phyloP scores from a whole-genome alignment of 2,113 vertebrate genomes.

The Smithornis capensis region DNA sequence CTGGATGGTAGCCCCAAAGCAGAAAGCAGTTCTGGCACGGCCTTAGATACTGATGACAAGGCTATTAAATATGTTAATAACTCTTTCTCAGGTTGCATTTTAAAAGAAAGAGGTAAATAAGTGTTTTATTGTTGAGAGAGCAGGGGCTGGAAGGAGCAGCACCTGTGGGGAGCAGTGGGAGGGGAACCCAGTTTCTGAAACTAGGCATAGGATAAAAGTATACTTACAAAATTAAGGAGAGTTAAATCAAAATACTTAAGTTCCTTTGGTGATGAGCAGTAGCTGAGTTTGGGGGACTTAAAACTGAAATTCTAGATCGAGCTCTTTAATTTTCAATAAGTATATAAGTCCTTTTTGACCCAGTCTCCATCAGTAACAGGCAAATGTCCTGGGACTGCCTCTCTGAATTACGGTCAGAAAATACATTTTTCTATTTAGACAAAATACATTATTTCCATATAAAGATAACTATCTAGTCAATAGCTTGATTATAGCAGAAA shows the following conservation, averaged over 20 bases:
- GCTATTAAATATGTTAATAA: neutral
- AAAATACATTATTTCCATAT: neutral
- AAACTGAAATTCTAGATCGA: accelerated
- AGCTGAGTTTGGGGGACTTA: accelerated
- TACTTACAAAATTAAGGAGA: neutral
- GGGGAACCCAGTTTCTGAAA: neutral
- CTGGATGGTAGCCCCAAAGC: neutral
- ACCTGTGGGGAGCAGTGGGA: neutral
- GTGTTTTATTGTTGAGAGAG: neutral
- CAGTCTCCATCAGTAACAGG: neutral
- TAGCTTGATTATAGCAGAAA: slow-evolving; percentile 9
- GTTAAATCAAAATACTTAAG: neutral
- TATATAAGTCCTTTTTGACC: neutral
- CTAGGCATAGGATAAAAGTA: accelerated
- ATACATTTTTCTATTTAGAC: neutral
- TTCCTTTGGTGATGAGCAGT: neutral
- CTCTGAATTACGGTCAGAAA: slow-evolving; percentile 13
- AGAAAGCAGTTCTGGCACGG: neutral
- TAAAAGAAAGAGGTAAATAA: neutral
- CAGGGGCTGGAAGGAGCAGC: neutral
- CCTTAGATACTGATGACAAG: neutral
- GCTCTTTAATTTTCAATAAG: neutral
- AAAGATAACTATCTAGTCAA: neutral
- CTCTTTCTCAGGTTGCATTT: neutral
- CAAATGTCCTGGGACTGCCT: neutral